These are phyloP conservation scores for Crioceris asparagi DNA, from an alignment of 2,888 invertebrate genomes.

Conservation along the genomic window DNA sequence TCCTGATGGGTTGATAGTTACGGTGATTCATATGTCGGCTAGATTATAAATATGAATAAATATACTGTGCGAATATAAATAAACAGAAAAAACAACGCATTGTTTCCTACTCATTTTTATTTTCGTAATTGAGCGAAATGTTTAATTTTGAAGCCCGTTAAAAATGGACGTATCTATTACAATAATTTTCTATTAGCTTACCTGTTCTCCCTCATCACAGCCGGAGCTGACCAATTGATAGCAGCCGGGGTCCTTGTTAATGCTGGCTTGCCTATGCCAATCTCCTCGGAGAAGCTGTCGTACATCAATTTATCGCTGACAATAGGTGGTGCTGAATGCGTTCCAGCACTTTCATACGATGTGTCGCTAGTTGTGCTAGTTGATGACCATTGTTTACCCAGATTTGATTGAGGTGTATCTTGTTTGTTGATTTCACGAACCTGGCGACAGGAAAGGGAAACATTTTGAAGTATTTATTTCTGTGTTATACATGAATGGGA, in stretches of 20 bases:
- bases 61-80: too few relatives aligned
- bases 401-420: too few relatives aligned
- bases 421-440: too few relatives aligned
- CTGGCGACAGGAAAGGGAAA: neutral
- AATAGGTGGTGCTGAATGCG: conserved; percentile 33
- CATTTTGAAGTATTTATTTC: neutral
- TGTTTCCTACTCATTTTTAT: too few relatives aligned
- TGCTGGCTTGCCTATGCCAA: conserved; percentile 20
- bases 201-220: conserved; percentile 13
- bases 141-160: too few relatives aligned
- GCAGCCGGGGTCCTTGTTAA: conserved; percentile 24
- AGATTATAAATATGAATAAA: too few relatives aligned
- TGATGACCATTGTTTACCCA: conserved; percentile 33
- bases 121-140: too few relatives aligned
- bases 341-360: conserved; percentile 28
- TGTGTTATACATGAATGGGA: neutral
- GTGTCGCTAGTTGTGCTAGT: conserved; percentile 34
- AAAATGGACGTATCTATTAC: too few relatives aligned
- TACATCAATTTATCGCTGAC: conserved; percentile 21
- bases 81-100: too few relatives aligned
- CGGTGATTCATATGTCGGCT: too few relatives aligned
- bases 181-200: conserved; percentile 2
- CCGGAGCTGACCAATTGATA: conserved; percentile 23
- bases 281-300: conserved; percentile 12
- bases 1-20: conserved; percentile 46